Base-by-base conservation (phyloP, 2,888 invertebrate genomes). In the Frankliniella fusca region DNA sequence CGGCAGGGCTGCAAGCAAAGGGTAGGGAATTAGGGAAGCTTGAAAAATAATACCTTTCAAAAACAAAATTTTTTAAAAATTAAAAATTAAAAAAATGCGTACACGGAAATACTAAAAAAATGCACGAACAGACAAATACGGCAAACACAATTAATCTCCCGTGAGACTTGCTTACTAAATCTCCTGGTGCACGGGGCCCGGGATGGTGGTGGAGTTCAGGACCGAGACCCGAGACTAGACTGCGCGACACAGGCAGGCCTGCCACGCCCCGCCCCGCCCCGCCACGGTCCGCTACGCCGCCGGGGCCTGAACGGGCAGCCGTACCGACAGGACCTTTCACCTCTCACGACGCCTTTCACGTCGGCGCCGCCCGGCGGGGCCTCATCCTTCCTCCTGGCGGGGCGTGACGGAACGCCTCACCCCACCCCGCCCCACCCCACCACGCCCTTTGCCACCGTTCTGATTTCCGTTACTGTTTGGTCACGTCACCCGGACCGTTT, bases 271-370 rank as follows among this genome's bases (percentile, higher is more conserved):
- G 54, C 54, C 54, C 2, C 8, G 54, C 54, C 11, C 54, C 18
- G 54, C 70, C n/a, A 20, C 11, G n/a, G 0, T 9, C 70, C 54
- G 8, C 15, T 5, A 3, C 38, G 5, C 38, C 38, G 38, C n/a
- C n/a, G n/a, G n/a, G 70, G 70, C 70, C 23, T 11, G 15, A 11
- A n/a, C 70, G n/a, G 20, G 70, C 11, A 23, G 23, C 23, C 70
- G 70, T 38, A 38, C 8, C 70, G 23, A 8, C 9, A 11, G 70
- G 70, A 70, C 70, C 70, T 70, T 70, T 70, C 70, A 70, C 70
- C 70, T 70, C 70, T 70, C 70, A 70, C 70, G 70, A 70, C 70
- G 70, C 70, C 70, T 70, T 70, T 70, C 70, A 70, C 70, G 70
- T 10, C 61, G 61, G 61, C 61, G 61, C 61, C 15, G 15, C 18